Evolutionary conservation across 2,888 invertebrate genomes (phyloP).

Genomic region (Diploptera punctata): DNA sequence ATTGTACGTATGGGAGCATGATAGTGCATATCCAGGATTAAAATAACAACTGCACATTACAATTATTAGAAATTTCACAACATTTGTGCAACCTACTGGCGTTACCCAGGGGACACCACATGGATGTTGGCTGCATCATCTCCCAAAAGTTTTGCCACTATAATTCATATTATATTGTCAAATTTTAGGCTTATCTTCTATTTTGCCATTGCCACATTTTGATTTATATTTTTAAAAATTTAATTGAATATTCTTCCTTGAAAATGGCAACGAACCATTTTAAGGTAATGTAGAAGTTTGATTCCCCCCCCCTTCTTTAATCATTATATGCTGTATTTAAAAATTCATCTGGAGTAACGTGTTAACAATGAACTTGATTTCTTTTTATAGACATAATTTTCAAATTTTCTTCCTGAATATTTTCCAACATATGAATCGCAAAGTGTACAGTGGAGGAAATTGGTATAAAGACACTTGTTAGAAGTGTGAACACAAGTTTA

Average conservation of each 20-base stretch:
- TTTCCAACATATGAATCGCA: not conserved
- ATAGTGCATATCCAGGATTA: no score
- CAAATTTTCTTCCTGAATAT: not conserved
- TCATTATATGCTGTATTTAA: not conserved
- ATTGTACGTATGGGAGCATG: no score
- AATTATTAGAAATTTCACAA: not conserved
- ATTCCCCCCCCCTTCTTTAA: no score
- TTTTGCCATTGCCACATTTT: not conserved
- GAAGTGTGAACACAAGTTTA: no score
- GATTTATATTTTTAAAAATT: not conserved
- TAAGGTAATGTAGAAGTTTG: no score
- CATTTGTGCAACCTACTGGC: not conserved
- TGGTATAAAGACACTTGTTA: no score
- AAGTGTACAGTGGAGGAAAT: no score
- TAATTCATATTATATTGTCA: no score
- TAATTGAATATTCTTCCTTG: no score
- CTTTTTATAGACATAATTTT: not conserved
- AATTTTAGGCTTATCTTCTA: not conserved
- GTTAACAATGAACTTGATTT: not conserved
- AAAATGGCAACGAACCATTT: no score
- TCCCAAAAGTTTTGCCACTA: not conserved
- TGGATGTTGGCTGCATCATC: not conserved
- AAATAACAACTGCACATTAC: not conserved
- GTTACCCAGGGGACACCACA: not conserved
- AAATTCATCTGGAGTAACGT: not conserved